Evolutionary conservation across 2,888 invertebrate genomes (phyloP), one percentile per base, ranked within the genome.

Genomic region (Carcina quercana): DNA sequence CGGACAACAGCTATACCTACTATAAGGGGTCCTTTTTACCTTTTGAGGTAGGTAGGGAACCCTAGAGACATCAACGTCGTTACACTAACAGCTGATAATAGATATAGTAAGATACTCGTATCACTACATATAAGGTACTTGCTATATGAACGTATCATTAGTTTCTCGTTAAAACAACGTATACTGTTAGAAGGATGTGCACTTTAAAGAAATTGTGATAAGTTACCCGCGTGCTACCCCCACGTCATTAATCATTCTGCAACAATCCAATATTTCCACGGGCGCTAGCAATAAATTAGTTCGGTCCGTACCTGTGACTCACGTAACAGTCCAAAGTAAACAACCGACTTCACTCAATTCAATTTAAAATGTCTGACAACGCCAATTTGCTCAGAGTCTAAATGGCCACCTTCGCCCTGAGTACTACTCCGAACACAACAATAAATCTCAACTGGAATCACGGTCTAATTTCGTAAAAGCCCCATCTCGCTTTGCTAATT

Each of bases 401-500:
- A 80, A 79, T 80, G 72, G 76, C 73, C 75, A 80, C 78, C 78
- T 78, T 75, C 69, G 71, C 76, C 69, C 67, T 69, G 58, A 72
- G 80, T 78, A 75, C 74, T 74, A 72, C 82, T 80, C 76, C 70
- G 74, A 78, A 78, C 76, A 78, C 73, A 76, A 79, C 76, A 79
- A 83, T 82, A 83, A 82, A 83, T 83, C 82, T 82, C 69, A 71
- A 65, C 68, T 75, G 76, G 70, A 83, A 83, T 83, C 83, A 80
- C 79, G 78, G 73, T 76, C 80, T 82, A 83, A 82, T 83, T 82
- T 82, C 76, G 82, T 82, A 80, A 83, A 82, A 83, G 83, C 82
- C 74, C 75, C 75, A 74, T 82, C 78, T 82, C 80, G 82, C 82
- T 80, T 78, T 82, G 75, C 80, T 83, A 83, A 83, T 83, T 83